These are phyloP conservation scores for Dryoscopus gambensis DNA, from an alignment of 2,113 vertebrate genomes.

Conservation along the genomic window DNA sequence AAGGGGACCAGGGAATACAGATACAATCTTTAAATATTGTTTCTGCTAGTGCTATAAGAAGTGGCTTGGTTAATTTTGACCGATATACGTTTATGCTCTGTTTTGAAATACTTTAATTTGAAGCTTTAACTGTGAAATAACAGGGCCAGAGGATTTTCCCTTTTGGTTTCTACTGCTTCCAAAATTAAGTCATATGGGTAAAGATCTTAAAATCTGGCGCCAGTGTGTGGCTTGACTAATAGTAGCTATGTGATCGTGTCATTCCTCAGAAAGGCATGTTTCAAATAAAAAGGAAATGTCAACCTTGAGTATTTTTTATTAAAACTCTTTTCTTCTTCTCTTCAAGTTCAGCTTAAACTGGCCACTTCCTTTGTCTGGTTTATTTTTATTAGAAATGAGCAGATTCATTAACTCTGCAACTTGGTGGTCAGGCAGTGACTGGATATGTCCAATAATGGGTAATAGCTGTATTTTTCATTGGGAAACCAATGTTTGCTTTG, in stretches of 20 bases:
- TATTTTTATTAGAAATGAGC: constrained; percentile 91
- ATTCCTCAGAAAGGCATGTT: constrained; percentile 55
- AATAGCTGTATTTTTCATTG: constrained; percentile 73
- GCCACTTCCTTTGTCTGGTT: constrained; percentile 87
- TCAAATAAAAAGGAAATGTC: constrained; percentile 72
- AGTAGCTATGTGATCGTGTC: constrained; percentile 32
- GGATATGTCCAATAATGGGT: constrained; percentile 73
- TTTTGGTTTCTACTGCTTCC: constrained; percentile 26
- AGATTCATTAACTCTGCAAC: constrained; percentile 78
- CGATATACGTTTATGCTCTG: neutral
- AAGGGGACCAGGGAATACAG: neutral
- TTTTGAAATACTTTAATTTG: constrained; percentile 40
- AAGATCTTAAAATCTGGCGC: constrained; percentile 16
- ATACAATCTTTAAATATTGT: constrained; percentile 5
- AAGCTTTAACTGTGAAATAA: constrained; percentile 41
- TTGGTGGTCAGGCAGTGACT: constrained; percentile 72
- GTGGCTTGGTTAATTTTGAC: neutral
- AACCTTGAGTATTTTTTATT: constrained; percentile 58
- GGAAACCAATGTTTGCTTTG: constrained; percentile 74
- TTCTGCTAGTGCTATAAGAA: neutral
- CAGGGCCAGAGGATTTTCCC: constrained; percentile 4
- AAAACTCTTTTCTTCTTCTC: constrained; percentile 44
- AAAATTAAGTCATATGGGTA: constrained; percentile 4
- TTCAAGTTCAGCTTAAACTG: constrained; percentile 67
- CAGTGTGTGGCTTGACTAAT: constrained; percentile 34